Base-by-base conservation (phyloP, 2,888 invertebrate genomes). In the Heliconius sara region DNA sequence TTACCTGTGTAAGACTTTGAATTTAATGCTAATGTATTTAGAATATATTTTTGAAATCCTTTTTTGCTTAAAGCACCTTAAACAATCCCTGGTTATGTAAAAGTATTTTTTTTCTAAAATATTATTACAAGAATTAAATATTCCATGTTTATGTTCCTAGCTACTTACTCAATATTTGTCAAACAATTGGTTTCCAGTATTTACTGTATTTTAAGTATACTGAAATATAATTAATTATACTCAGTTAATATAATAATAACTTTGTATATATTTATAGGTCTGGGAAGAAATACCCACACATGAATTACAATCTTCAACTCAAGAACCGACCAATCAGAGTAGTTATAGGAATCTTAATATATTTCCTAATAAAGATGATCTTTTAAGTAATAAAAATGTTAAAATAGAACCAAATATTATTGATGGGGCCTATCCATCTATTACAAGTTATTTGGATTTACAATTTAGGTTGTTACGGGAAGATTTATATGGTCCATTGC, bases 381-480 rank as follows among this genome's bases (percentile, higher is more conserved):
- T 96, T 85, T 95, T 97, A 0, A 92, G 91, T 0, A 85, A 92
- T 0, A 88, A 90, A 22, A 95, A 83, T 78, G 95, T 83, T 2
- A 86, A 91, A 60, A 90, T 95, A 34, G 84, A 91, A 84, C 95
- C 96, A 0, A 97, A 97, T 86, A 95, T 96, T 77, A 89, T 96
- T 0, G 89, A 95, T 68, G 97, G 97, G 25, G 92, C 95, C 0
- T 98, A 97, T 88, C 87, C 92, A 1, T 95, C 95, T 86, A 93
- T 97, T 13, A 95, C 97, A 71, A 96, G 98, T 86, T 98, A 98
- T 88, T 92, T 98, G 39, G 97, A 97, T 85, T 93, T 97, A n/a
- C 98, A 98, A 84, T 98, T 97, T 87, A 95, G 97, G 63, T 92
- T 98, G 60, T 88, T 98, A 74, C 92, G 97, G 57, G 98, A 98